These are phyloP conservation scores for Natator depressus DNA, from an alignment of 2,113 vertebrate species.

Conservation along the genomic window DNA sequence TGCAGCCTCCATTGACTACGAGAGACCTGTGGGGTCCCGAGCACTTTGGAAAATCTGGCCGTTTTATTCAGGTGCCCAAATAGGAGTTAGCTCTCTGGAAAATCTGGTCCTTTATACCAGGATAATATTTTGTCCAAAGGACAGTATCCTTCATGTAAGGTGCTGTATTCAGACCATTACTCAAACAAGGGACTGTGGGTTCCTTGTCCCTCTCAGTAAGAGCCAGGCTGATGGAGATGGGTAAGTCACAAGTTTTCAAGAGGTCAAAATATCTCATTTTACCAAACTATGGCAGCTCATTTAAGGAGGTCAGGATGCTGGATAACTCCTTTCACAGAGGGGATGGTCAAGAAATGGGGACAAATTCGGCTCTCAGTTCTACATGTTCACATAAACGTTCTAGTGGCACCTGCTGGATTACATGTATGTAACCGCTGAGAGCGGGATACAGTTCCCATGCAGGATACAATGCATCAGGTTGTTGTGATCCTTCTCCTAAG, in stretches of 20 bases:
- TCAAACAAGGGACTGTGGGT: not conserved
- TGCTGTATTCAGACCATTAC: not conserved
- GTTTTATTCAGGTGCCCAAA: too few species aligned
- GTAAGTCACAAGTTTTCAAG: not conserved
- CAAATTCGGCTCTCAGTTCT: not conserved
- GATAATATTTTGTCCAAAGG: not conserved
- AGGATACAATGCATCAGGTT: rapidly evolving
- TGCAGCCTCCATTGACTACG: too few species aligned
- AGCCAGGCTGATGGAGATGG: not conserved
- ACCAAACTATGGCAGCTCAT: not conserved
- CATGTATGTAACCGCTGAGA: rapidly evolving
- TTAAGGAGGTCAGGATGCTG: not conserved
- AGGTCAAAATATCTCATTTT: not conserved
- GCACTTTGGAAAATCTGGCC: too few species aligned
- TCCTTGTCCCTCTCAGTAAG: not conserved
- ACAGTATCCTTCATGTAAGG: not conserved
- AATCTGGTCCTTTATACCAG: not conserved
- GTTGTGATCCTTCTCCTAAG: rapidly evolving
- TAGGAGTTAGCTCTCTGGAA: too few species aligned
- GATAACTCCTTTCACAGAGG: not conserved
- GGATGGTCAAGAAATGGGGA: not conserved
- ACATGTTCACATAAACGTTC: not conserved
- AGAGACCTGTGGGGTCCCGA: too few species aligned
- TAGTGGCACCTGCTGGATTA: rapidly evolving
- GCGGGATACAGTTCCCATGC: not conserved